phyloP scores from a whole-genome alignment of 1,140 invertebrate genomes.

The Pantala flavescens region DNA sequence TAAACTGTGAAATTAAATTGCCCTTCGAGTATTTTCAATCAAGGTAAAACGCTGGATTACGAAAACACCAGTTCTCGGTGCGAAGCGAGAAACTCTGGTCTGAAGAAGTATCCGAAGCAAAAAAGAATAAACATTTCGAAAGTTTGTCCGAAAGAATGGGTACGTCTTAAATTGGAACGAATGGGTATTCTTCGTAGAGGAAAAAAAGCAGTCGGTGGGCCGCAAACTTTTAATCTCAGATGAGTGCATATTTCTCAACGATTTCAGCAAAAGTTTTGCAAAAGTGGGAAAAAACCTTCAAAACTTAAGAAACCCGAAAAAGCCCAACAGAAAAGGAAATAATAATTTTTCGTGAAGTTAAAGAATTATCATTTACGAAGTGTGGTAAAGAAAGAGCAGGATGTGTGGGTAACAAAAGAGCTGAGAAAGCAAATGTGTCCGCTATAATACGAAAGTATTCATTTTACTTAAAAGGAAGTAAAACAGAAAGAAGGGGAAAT shows the following conservation, averaged over 20 bases:
- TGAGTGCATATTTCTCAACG: background rate
- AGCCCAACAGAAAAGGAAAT: no score
- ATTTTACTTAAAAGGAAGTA: background rate
- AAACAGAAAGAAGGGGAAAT: background rate
- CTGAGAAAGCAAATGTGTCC: background rate
- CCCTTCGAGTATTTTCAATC: no score
- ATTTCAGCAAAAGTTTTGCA: background rate
- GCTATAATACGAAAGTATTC: background rate
- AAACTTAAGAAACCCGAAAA: no score
- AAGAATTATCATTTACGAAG: background rate
- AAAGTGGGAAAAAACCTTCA: background rate
- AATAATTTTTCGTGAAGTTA: no score
- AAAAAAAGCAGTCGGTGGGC: background rate
- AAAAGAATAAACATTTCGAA: background rate
- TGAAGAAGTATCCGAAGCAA: no score
- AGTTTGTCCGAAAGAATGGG: background rate
- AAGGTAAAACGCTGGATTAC: no score
- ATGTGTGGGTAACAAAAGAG: background rate
- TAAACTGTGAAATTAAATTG: no score
- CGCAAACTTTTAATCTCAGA: conserved; percentile 9
- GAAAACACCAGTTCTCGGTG: no score
- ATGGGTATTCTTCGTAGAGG: background rate
- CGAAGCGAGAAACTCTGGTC: no score
- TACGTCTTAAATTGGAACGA: background rate
- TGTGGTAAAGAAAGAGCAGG: background rate